Base-by-base conservation (phyloP, 2,888 invertebrate genomes). In the Eugnorisma glareosa region DNA sequence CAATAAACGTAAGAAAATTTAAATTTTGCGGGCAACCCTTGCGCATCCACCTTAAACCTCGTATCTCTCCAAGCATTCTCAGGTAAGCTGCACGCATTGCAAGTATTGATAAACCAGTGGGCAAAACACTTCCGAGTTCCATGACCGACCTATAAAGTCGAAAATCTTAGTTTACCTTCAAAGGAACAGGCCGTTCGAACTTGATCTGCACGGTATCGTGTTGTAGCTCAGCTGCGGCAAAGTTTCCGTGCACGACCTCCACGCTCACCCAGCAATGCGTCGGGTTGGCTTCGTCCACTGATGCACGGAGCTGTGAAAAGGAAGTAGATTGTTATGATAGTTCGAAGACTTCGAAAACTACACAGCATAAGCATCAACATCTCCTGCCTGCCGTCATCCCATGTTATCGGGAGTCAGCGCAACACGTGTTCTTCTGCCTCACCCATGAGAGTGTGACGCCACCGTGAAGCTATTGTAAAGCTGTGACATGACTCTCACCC, bases 151-250 rank as follows among this genome's bases (percentile, higher is more conserved):
- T 21, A 3, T 28, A 21, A 40, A n/a, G 28, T 43, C 0, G 43
- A 54, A 66, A 35, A 13, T 0, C 18, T 28, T 18, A 8, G n/a
- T 24, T 89, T 93, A 98, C 98, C 97, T 98, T 99, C 70, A 99
- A 97, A 13, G 98, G 97, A 63, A 99, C 97, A 0, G 99, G 98
- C 86, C 98, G 97, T 73, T 99, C 98, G 93, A 99, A 99, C 95
- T 99, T 99, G 63, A 99, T 97, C 93, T 99, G 99, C 2, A 98
- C 98, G 90, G 99, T 97, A 91, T 99, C 99, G 86, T 99, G 98
- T 77, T 98, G 98, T 89, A 98, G 98, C 90, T 98, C 98, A 69
- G 98, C 98, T 0, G 98, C 98, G 21, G 98, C 98, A 93, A 98
- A 99, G 0, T 98, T 97, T 1, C 99, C 99, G 84, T 98, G 97